Evolutionary conservation across 2,888 invertebrate species (phyloP), one percentile per base, ranked within the genome.

Genomic region (Caradrina clavipalpis): DNA sequence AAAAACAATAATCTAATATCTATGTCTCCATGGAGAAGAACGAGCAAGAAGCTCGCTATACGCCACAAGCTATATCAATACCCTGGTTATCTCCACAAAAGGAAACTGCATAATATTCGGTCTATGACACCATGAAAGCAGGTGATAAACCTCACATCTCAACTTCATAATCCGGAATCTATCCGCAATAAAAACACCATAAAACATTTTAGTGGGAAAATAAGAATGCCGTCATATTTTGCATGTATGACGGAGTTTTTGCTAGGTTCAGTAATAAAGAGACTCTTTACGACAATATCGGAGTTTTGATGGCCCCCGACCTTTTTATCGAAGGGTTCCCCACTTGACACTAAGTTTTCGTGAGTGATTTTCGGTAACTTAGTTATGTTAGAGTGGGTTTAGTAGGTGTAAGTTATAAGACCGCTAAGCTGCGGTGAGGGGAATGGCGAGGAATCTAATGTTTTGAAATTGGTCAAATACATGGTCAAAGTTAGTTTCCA

Each of bases 181-280:
- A 59, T 39, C 6, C 57, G 53, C 64, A 83, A 83, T 82, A 83
- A 79, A 82, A 81, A 55, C 45, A 47, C 22, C 67, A 74, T 82
- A 79, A 81, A 83, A 53, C 50, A 71, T 74, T 83, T 78, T 72
- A 81, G 71, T 73, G 59, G 55, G 13, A 66, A 42, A 74, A 75
- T 83, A 73, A 80, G 76, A 81, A 68, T 26, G 39, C 26, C 47
- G 65, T 63, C 82, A 74, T 78, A 81, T 82, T 83, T 82, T 82
- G 70, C 83, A 81, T 84, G 70, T 81, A 82, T 78, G 78, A 65
- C 54, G 31, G 45, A 35, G n/a, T 47, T 47, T 62, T 63, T 72
- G 53, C 60, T 62, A 45, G 70, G 35, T 74, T 68, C 69, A 47
- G 73, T 79, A 72, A 81, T 84, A 84, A 79, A 83, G 73, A 64